These are phyloP conservation scores for Geopemphigus sp. DNA, from an alignment of 1,140 invertebrate genomes.

Conservation along the genomic window DNA sequence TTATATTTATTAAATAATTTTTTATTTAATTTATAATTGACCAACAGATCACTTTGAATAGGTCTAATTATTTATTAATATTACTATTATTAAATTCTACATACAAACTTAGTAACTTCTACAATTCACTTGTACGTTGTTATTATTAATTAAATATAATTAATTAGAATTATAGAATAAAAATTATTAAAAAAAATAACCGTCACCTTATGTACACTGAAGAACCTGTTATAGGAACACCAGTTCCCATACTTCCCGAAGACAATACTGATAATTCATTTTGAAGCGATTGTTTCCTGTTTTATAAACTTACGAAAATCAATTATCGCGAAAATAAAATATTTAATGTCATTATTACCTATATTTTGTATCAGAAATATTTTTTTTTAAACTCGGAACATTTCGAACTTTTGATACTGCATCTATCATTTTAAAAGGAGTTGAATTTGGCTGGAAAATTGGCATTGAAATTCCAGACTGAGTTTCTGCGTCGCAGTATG, in stretches of 20 bases:
- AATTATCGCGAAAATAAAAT: background rate
- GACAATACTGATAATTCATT: background rate
- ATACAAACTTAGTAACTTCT: no score
- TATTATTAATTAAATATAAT: background rate
- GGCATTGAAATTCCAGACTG: background rate
- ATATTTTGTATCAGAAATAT: background rate
- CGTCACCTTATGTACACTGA: background rate
- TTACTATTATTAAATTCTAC: no score
- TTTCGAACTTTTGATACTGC: background rate
- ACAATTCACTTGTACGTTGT: no score
- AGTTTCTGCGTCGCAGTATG: background rate
- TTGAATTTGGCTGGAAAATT: conserved; percentile 27
- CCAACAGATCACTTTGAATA: no score
- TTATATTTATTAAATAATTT: no score
- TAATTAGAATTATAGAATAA: background rate
- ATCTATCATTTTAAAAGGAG: conserved; percentile 11
- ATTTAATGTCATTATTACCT: conserved; percentile 6
- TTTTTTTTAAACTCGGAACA: background rate
- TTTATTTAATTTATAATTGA: no score
- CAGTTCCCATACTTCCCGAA: background rate
- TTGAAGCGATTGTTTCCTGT: conserved; percentile 20
- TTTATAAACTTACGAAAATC: background rate
- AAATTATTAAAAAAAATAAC: background rate
- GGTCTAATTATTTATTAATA: no score
- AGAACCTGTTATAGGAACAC: background rate